These are phyloP conservation scores for Botia kubotai DNA, from an alignment of 2,797 vertebrate species.

Conservation along the genomic window DNA sequence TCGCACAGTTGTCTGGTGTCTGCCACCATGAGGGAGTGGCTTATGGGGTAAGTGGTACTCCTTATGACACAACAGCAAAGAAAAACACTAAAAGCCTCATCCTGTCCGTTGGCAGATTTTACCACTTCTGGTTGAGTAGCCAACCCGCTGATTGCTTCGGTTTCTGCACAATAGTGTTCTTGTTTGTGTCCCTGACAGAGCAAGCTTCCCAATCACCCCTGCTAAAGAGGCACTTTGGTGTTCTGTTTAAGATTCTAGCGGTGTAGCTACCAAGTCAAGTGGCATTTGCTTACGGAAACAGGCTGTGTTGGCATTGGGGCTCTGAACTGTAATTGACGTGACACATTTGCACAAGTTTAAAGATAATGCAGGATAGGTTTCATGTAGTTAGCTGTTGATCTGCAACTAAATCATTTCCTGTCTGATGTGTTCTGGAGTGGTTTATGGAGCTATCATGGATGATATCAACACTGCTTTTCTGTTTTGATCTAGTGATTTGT, in stretches of 20 bases:
- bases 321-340: conserved; percentile 36
- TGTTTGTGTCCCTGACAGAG: conserved; percentile 47
- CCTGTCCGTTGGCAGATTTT: conserved; percentile 39
- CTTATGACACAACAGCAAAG: conserved; percentile 16
- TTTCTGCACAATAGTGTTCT: conserved; percentile 51
- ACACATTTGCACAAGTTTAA: conserved; percentile 17
- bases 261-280: conserved; percentile 55
- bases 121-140: conserved; percentile 22
- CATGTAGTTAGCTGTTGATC: background rate
- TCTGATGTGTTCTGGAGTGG: background rate
- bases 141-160: conserved; percentile 35
- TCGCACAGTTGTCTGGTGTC: conserved; percentile 70
- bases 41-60: conserved; percentile 80
- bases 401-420: background rate
- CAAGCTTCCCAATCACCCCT: conserved; percentile 30
- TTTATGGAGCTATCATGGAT: background rate
- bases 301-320: conserved; percentile 37
- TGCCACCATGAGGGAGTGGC: conserved; percentile 82
- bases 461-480: conserved; percentile 21
- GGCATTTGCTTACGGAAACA: conserved; percentile 42
- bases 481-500: conserved; percentile 20
- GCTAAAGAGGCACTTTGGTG: conserved; percentile 39
- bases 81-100: conserved; percentile 28
- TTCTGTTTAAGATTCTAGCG: conserved; percentile 59
- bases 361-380: background rate